phyloP scores from a whole-genome alignment of 2,113 vertebrate genomes.

The Oreocharis arfaki region DNA sequence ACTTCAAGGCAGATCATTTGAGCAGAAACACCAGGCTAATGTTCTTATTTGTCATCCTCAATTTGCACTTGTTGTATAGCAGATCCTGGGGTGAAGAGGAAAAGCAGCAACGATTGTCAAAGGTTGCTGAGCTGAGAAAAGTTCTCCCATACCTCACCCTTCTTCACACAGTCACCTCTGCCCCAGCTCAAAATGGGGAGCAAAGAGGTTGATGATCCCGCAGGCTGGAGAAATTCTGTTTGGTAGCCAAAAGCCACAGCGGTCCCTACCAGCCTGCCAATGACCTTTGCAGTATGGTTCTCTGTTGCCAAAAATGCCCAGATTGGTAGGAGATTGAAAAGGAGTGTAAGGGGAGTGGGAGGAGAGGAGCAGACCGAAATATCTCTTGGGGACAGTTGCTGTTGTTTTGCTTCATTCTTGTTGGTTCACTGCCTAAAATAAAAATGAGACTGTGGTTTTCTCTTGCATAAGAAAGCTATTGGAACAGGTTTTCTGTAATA shows the following conservation, averaged over 20 bases:
- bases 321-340: not conserved
- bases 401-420: slow-evolving; percentile 27
- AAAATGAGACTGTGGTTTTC: not conserved
- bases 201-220: not conserved
- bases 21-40: slow-evolving; percentile 36
- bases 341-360: not conserved
- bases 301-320: not conserved
- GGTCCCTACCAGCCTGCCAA: not conserved
- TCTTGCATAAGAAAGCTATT: slow-evolving; percentile 12
- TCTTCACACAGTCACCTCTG: not conserved
- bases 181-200: not conserved
- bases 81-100: not conserved
- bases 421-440: slow-evolving; percentile 24
- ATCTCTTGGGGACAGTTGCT: not conserved
- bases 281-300: not conserved
- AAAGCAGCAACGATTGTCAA: not conserved
- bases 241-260: not conserved
- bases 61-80: slow-evolving; percentile 31
- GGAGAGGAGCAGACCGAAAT: not conserved
- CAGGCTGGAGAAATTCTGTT: not conserved
- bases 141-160: not conserved
- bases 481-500: not conserved
- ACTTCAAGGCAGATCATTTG: slow-evolving; percentile 6
- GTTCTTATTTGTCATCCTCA: slow-evolving; percentile 54
- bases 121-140: not conserved